Evolutionary conservation across 2,113 vertebrate genomes (phyloP), one percentile per base, ranked within the genome.

Genomic region (Notiomystis cincta): DNA sequence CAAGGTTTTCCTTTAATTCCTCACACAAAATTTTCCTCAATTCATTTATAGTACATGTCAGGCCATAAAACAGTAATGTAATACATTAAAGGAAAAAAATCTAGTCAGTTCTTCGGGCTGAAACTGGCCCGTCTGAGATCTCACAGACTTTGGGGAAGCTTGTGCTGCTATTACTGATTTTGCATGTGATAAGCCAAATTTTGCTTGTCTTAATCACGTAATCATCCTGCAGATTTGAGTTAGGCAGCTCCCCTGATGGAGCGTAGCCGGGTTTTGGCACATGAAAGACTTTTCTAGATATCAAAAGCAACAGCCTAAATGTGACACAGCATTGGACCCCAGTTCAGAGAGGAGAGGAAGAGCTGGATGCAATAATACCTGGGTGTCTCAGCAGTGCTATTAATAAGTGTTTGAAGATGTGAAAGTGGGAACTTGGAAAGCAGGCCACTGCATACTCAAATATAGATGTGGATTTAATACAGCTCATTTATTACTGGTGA

Each of bases 391-490:
- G 76, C 90, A 45, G 6, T 16, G 91, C 77, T 77, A 42, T 92
- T 87, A 94, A 82, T 91, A 87, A 93, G 53, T 53, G 81, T 22
- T 95, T 96, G 77, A 93, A 95, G 87, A 85, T 88, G 85, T 66
- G 87, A 77, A 94, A 96, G 95, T 90, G 95, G 89, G 94, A 88
- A 92, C 83, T 89, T 94, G 92, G 96, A 96, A 95, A 84, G 51
- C 80, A 67, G 67, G 81, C 86, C 93, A 77, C 91, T 66, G 33
- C 94, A 73, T 70, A 82, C 56, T 80, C 83, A 28, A 87, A 80
- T 82, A 76, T 10, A 94, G 83, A 90, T 47, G 21, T 72, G 58
- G 83, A 37, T 93, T 95, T 94, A 92, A 93, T 94, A 82, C 70
- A 87, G 61, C 82, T 90, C 87, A 92, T 97, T 97, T 94, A 40